phyloP scores from a whole-genome alignment of 2,113 vertebrate genomes.

The Sula dactylatra region DNA sequence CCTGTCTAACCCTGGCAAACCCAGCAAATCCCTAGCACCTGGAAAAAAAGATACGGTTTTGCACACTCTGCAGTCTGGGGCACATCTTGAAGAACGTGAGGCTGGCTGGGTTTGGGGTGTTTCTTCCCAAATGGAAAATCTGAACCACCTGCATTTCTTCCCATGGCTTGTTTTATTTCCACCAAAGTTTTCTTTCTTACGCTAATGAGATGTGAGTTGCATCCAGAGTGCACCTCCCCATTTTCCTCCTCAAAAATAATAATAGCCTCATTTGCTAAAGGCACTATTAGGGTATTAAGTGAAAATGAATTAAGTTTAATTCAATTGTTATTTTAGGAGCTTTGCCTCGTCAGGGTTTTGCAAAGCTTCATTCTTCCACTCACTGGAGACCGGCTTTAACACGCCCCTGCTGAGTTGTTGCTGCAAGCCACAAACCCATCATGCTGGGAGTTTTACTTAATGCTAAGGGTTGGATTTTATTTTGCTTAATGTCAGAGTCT shows the following conservation, averaged over 20 bases:
- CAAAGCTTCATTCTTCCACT: slow-evolving; percentile 60
- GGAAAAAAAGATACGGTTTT: neutral
- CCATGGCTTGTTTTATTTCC: neutral
- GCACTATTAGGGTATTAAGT: slow-evolving; percentile 61
- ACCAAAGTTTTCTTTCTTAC: neutral
- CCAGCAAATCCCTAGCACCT: neutral
- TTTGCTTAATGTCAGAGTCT: slow-evolving; percentile 44
- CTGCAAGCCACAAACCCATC: slow-evolving; percentile 63
- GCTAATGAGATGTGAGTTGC: neutral
- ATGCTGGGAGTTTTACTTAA: slow-evolving; percentile 66
- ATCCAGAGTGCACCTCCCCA: slow-evolving; percentile 4
- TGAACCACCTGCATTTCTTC: neutral
- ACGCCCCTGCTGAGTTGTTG: slow-evolving; percentile 65
- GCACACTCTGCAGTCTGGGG: neutral
- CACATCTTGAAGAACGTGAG: neutral
- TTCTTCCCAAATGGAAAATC: neutral
- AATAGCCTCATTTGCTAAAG: slow-evolving; percentile 59
- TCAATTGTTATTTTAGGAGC: slow-evolving; percentile 70
- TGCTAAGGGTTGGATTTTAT: slow-evolving; percentile 58
- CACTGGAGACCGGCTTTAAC: slow-evolving; percentile 57
- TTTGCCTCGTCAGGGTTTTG: slow-evolving; percentile 57
- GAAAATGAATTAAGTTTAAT: slow-evolving; percentile 70
- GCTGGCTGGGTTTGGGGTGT: neutral
- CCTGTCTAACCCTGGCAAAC: neutral
- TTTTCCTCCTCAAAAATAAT: slow-evolving; percentile 56